Conservation (phyloP, 2,888 invertebrate genomes). For the Oligia fasciuncula region DNA sequence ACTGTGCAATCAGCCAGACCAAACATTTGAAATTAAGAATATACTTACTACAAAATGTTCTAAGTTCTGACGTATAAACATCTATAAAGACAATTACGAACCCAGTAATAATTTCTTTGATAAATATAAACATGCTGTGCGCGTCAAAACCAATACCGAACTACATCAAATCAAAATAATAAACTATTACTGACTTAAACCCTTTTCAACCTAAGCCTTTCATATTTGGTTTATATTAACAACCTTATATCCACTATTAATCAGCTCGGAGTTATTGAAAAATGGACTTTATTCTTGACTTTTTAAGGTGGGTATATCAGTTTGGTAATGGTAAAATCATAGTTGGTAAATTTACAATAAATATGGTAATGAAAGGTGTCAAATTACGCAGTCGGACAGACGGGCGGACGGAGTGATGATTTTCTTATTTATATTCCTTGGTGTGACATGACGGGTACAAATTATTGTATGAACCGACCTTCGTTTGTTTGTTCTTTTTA, state of each 20-base stretch:
- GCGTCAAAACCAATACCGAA: slow-evolving; percentile 69
- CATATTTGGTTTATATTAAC: slow-evolving; percentile 77
- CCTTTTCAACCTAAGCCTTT: slow-evolving; percentile 72
- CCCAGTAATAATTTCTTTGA: slow-evolving; percentile 60
- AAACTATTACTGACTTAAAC: slow-evolving; percentile 69
- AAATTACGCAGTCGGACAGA: slow-evolving; percentile 85
- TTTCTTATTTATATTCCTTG: slow-evolving; percentile 81
- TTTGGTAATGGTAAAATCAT: slow-evolving; percentile 7
- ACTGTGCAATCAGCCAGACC: neutral
- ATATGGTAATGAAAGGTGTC: slow-evolving; percentile 90
- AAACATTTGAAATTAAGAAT: neutral
- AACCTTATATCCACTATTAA: slow-evolving; percentile 30
- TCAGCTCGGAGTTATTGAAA: slow-evolving; percentile 29
- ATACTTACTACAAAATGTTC: neutral
- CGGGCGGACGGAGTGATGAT: slow-evolving; percentile 81
- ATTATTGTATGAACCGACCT: slow-evolving; percentile 82
- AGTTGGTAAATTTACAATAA: slow-evolving; percentile 80
- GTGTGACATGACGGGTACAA: slow-evolving; percentile 73
- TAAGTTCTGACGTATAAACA: slow-evolving; percentile 3
- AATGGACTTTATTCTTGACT: slow-evolving; percentile 50
- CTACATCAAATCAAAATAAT: slow-evolving; percentile 69
- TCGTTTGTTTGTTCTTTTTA: slow-evolving; percentile 75
- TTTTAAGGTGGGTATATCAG: slow-evolving; percentile 1
- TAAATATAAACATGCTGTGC: slow-evolving; percentile 56
- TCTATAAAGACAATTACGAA: slow-evolving; percentile 52